phyloP scores from a whole-genome alignment of 2,888 invertebrate genomes.

The Omphaloscelis lunosa region DNA sequence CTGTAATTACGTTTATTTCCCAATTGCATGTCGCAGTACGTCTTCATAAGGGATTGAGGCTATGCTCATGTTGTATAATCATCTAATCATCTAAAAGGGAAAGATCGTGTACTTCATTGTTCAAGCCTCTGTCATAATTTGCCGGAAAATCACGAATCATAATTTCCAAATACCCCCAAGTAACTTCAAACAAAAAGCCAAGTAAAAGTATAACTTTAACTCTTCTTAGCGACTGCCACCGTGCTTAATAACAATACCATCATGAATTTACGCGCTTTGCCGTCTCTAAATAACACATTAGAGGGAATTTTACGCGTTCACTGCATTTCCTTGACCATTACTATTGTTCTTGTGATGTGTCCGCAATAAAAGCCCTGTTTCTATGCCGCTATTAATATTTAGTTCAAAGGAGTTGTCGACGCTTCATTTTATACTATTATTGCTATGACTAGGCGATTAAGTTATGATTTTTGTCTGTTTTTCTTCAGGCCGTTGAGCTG shows the following conservation, averaged over 20 bases:
- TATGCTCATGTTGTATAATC: no score
- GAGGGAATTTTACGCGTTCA: slow-evolving; percentile 74
- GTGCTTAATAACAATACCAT: slow-evolving; percentile 63
- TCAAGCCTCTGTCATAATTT: background rate
- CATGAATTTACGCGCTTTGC: slow-evolving; percentile 61
- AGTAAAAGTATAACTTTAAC: slow-evolving; percentile 21
- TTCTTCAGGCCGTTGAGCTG: slow-evolving; percentile 40
- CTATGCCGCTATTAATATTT: slow-evolving; percentile 76
- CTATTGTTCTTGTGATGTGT: slow-evolving; percentile 79
- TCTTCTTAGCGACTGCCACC: slow-evolving; percentile 45
- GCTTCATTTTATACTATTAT: slow-evolving; percentile 65
- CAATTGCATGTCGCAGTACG: no score
- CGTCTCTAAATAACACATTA: slow-evolving; percentile 70
- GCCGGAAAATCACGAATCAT: slow-evolving; percentile 1
- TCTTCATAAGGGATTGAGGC: no score
- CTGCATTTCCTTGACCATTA: slow-evolving; percentile 78
- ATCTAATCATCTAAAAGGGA: no score
- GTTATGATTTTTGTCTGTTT: slow-evolving; percentile 61
- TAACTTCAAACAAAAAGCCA: slow-evolving; percentile 42
- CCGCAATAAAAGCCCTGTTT: slow-evolving; percentile 72
- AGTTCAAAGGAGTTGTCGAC: slow-evolving; percentile 78
- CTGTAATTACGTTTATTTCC: no score
- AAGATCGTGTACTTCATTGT: no score
- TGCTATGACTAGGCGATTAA: slow-evolving; percentile 59
- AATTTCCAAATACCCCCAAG: slow-evolving; percentile 4